These are phyloP conservation scores for Corythornis cristatus DNA, from an alignment of 2,113 vertebrate species.

Conservation along the genomic window DNA sequence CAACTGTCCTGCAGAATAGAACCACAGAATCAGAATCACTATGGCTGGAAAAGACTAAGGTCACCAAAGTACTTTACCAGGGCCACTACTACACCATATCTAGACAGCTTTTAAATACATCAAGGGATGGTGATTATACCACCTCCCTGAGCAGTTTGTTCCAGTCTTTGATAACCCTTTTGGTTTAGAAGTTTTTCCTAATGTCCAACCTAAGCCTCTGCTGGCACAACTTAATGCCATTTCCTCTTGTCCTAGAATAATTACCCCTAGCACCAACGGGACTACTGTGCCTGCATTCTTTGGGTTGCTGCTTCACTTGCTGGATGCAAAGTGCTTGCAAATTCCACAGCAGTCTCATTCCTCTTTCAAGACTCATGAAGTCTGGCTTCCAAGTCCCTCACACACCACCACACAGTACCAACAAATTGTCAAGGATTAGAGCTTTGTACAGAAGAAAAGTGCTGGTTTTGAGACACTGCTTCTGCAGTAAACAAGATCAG, in stretches of 20 bases:
- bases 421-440: background rate
- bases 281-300: background rate
- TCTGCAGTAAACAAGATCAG: constrained; percentile 66
- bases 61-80: too few species aligned
- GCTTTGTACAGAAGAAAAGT: constrained; percentile 21
- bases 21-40: background rate
- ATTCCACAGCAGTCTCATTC: background rate
- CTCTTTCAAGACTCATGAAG: background rate
- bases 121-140: too few species aligned
- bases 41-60: too few species aligned
- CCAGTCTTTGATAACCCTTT: too few species aligned
- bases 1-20: background rate
- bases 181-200: too few species aligned
- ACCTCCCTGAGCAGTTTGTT: too few species aligned
- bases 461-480: constrained; percentile 47
- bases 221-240: too few species aligned
- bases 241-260: background rate
- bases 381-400: background rate
- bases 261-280: background rate
- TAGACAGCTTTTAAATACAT: too few species aligned
- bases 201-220: too few species aligned
- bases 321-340: background rate
- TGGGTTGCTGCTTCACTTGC: background rate
- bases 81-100: too few species aligned
- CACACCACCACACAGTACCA: background rate